A percentile compares a stretch with the other conserved stretches of the same genome.
Conservation (phyloP, 1,140 invertebrate genomes). For the Zaprionus nigranus region DNA sequence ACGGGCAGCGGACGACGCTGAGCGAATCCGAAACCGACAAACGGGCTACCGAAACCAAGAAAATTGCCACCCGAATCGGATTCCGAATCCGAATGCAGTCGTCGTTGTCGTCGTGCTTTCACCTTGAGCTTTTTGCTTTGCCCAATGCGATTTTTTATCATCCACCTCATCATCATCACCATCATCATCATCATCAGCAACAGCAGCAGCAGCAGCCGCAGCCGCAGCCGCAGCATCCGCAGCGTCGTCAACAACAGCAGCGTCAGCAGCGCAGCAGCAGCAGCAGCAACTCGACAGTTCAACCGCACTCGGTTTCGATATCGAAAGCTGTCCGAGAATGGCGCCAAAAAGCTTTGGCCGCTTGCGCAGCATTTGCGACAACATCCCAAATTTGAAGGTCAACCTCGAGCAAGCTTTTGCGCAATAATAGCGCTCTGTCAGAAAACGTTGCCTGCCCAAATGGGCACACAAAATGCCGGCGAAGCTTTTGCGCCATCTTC, state of each 20-base stretch:
- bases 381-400: constrained; percentile 43
- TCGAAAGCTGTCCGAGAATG: constrained; percentile 32
- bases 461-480: constrained; percentile 38
- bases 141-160: constrained; percentile 29
- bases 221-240: background rate
- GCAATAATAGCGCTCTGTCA: background rate
- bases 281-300: background rate
- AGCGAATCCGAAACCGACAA: constrained; percentile 50
- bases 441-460: constrained; percentile 5
- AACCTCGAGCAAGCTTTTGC: constrained; percentile 7
- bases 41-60: background rate
- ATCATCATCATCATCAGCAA: background rate
- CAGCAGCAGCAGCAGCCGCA: background rate
- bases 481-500: constrained; percentile 17
- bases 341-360: constrained; percentile 36
- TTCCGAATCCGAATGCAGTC: constrained; percentile 61
- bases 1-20: constrained; percentile 27
- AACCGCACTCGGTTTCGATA: constrained; percentile 34
- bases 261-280: background rate
- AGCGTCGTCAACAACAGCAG: background rate
- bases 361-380: constrained; percentile 22
- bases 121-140: constrained; percentile 38
- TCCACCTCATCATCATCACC: constrained; percentile 6
- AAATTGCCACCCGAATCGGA: constrained; percentile 44
- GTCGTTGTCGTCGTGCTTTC: constrained; percentile 29